Base-by-base conservation (phyloP, 2,797 vertebrate species). In the Lutjanus argentimaculatus region DNA sequence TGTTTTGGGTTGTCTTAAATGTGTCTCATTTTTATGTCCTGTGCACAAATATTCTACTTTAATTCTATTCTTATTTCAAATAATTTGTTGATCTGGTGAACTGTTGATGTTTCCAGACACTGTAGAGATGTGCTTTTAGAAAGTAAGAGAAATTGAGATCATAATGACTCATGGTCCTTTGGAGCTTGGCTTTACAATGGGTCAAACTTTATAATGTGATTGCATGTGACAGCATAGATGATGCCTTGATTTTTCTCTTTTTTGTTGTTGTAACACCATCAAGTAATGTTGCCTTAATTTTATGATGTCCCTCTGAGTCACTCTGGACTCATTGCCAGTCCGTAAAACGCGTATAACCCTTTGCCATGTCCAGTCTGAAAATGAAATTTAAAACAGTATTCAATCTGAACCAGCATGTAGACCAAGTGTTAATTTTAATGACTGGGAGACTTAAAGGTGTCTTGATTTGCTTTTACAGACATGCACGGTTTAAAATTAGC, bases 131-230 rank as follows among this genome's bases (percentile, higher is more conserved):
- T 1, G 42, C 11, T 72, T 85, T 70, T 72, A 67, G 49, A 30
- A 77, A 57, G 11, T 48, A 42, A 75, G 21, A 56, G n/a, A 67
- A 63, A 67, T 80, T 74, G 30, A 43, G 40, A 55, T 71, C 64
- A 57, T 59, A 53, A 79, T 77, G 30, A 45, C 17, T 77, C 55
- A 49, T 76, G 30, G 49, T 85, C n/a, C 43, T 67, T 42, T 51
- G 19, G 56, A 69, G 56, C 43, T 30, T 42, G 36, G 8, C 56
- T 68, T 71, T 22, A 64, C 16, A 53, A 58, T 61, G 52, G 58
- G 36, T 67, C 36, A 43, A 14, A 42, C 16, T 68, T 70, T 49
- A 55, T 59, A 62, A 65, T 71, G 58, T 69, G 49, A 66, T 74
- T 71, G 25, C 30, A 36, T 36, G 30, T 36, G 30, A 48, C n/a